These are phyloP conservation scores for Sebastes trivittatus DNA, from an alignment of 2,797 vertebrate species.

Conservation along the genomic window DNA sequence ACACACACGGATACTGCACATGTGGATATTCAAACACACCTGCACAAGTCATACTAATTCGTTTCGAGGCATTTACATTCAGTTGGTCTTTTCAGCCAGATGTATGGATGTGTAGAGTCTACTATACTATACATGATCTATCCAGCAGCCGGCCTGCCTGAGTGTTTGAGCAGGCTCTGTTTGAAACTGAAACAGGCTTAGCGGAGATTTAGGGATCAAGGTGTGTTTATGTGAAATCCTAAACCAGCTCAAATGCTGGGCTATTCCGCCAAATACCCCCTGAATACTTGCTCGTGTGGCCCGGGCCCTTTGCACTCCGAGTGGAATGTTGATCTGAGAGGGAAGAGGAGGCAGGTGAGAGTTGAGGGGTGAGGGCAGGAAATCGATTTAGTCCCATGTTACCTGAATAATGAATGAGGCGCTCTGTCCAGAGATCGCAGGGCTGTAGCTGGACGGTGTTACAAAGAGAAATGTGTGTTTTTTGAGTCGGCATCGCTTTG, in stretches of 20 bases:
- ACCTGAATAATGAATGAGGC: conserved; percentile 82
- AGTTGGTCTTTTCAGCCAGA: conserved; percentile 30
- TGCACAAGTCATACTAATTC: conserved; percentile 22
- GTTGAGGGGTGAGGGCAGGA: conserved; percentile 68
- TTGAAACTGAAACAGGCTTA: conserved; percentile 79
- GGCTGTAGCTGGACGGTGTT: conserved; percentile 26
- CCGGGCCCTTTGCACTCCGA: conserved; percentile 60
- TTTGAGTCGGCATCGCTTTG: neutral
- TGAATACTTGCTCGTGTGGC: conserved; percentile 66
- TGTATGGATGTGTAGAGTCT: conserved; percentile 23
- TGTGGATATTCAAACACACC: conserved; percentile 25
- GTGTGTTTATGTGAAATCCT: conserved; percentile 82
- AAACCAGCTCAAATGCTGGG: conserved; percentile 69
- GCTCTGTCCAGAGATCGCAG: conserved; percentile 55
- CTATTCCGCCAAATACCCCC: conserved; percentile 67
- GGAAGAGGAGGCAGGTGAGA: conserved; percentile 67
- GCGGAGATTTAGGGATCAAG: conserved; percentile 81
- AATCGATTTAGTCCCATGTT: conserved; percentile 74
- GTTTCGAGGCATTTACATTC: conserved; percentile 47
- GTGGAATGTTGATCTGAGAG: conserved; percentile 76
- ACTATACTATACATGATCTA: conserved; percentile 41
- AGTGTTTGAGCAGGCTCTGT: conserved; percentile 64
- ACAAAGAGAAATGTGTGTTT: conserved; percentile 22
- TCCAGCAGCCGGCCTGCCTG: conserved; percentile 34
- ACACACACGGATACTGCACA: conserved; percentile 1